phyloP scores from a whole-genome alignment of 1,140 invertebrate genomes.

The Drosophila cardini region DNA sequence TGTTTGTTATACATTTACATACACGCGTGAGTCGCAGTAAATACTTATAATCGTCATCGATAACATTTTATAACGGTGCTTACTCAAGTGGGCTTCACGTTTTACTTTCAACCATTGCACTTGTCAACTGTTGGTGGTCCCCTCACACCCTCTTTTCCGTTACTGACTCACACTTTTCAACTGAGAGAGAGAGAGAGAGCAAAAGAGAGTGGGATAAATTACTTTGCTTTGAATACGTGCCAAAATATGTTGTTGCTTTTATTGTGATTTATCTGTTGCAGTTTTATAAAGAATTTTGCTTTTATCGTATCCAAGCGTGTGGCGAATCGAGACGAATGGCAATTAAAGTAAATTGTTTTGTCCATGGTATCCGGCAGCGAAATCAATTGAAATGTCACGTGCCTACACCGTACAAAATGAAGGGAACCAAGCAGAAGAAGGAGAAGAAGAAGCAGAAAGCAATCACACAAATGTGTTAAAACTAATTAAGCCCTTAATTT shows the following conservation, averaged over 20 bases:
- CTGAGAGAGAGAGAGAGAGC: not conserved
- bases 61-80: slow-evolving; percentile 20
- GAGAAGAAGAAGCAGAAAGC: slow-evolving; percentile 2
- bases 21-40: not conserved
- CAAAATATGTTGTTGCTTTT: slow-evolving; percentile 28
- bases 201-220: slow-evolving; percentile 2
- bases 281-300: slow-evolving; percentile 12
- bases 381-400: slow-evolving; percentile 46
- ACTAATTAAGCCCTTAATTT: not conserved
- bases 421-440: not conserved
- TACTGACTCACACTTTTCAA: not conserved
- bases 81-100: slow-evolving; percentile 13
- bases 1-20: slow-evolving; percentile 6
- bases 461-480: slow-evolving; percentile 1
- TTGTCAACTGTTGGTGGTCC: slow-evolving; percentile 4
- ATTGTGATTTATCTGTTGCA: slow-evolving; percentile 19
- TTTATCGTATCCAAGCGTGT: slow-evolving; percentile 26
- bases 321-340: slow-evolving; percentile 26
- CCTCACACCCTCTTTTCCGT: slow-evolving; percentile 3
- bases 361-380: slow-evolving; percentile 36
- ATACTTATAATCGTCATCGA: slow-evolving; percentile 20
- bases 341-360: slow-evolving; percentile 43
- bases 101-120: slow-evolving; percentile 26
- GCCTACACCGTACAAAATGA: not conserved
- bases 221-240: slow-evolving; percentile 34